A percentile compares a stretch with the other conserved stretches of the same genome.
Evolutionary conservation across 2,797 vertebrate species (phyloP).

Genomic region (Macrochelys suwanniensis): DNA sequence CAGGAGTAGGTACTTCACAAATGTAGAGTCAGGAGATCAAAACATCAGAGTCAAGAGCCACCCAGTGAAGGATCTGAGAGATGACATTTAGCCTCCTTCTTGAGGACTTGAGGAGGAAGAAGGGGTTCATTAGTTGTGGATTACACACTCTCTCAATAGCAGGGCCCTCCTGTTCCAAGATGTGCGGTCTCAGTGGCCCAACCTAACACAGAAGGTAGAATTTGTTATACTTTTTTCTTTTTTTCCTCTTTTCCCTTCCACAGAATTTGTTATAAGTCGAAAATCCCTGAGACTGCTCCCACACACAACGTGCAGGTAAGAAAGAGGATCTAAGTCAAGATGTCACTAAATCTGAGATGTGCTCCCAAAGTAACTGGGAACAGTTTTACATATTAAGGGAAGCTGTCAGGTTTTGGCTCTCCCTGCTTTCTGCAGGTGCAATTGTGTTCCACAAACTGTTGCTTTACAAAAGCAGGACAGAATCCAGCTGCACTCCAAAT

Average conservation of each 20-base stretch:
- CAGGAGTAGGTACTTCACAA: not conserved
- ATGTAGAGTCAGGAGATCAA: not conserved
- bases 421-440: not conserved
- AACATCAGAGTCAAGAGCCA: not conserved
- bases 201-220: not conserved
- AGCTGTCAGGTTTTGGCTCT: not conserved
- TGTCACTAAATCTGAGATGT: not conserved
- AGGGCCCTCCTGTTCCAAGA: not conserved
- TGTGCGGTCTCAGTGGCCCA: not conserved
- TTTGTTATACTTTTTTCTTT: not conserved
- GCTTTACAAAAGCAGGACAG: not conserved
- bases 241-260: not conserved
- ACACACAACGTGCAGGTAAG: conserved; percentile 56
- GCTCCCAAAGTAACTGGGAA: not conserved
- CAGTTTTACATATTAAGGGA: not conserved
- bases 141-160: not conserved
- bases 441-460: not conserved
- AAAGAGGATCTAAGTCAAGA: not conserved
- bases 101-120: not conserved
- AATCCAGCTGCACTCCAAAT: not conserved
- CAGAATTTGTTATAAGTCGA: conserved; percentile 18
- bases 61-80: not conserved
- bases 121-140: not conserved
- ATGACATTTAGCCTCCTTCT: not conserved
- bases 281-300: conserved; percentile 37